Conservation (phyloP, 2,888 invertebrate species). For the Microplitis manilae region DNA sequence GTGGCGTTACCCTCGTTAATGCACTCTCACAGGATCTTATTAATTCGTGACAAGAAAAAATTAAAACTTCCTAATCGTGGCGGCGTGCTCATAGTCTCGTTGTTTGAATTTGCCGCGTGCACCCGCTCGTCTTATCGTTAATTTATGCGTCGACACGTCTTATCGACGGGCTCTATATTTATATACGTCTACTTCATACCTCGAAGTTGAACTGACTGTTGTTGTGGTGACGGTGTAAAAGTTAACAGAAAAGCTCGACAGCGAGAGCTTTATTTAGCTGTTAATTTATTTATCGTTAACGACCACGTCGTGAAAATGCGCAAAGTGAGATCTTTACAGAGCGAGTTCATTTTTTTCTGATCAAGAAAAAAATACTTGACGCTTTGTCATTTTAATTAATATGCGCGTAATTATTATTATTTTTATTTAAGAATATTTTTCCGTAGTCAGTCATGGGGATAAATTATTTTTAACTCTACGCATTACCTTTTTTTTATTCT, state of each 20-base stretch:
- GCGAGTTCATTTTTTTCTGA: too few relatives aligned
- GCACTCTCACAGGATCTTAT: conserved; percentile 23
- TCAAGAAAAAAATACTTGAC: too few relatives aligned
- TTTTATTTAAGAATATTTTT: too few relatives aligned
- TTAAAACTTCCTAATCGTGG: conserved; percentile 40
- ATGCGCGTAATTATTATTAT: too few relatives aligned
- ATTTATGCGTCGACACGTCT: conserved; percentile 52
- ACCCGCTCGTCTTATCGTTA: conserved; percentile 49
- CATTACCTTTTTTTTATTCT: too few relatives aligned
- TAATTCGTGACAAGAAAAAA: conserved; percentile 44
- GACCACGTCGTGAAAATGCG: background rate
- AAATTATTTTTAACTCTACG: too few relatives aligned
- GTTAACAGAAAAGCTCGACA: conserved; percentile 35
- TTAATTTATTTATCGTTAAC: conserved; percentile 48
- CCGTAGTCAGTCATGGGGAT: too few relatives aligned
- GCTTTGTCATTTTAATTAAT: too few relatives aligned
- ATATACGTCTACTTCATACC: background rate
- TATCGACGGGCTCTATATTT: conserved; percentile 45
- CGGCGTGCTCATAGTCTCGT: conserved; percentile 23
- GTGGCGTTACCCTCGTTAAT: conserved; percentile 2
- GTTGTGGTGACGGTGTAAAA: too few relatives aligned
- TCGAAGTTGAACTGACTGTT: too few relatives aligned
- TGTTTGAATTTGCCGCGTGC: conserved; percentile 26
- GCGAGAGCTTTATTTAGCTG: conserved; percentile 47
- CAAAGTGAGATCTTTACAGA: conserved; percentile 1